A percentile compares a stretch with the other conserved stretches of the same genome.
These are phyloP conservation scores for Holacanthus passer DNA, from an alignment of 2,113 vertebrate genomes.

Conservation along the genomic window DNA sequence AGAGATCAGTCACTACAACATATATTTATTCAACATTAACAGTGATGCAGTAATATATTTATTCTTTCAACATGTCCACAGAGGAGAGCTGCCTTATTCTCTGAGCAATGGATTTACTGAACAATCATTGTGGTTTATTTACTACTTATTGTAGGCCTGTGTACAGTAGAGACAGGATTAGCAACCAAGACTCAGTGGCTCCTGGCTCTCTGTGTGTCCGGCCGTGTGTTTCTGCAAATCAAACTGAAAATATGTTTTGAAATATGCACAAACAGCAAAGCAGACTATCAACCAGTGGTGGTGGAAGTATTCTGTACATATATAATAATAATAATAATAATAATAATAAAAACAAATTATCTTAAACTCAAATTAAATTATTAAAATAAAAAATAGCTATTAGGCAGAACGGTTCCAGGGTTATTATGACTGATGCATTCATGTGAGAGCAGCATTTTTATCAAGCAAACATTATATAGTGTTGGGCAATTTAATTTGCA, in stretches of 20 bases:
- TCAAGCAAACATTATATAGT: neutral
- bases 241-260: neutral
- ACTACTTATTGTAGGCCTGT: neutral
- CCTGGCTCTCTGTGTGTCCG: neutral
- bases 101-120: neutral
- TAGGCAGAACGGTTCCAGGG: neutral
- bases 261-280: neutral
- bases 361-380: neutral
- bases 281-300: neutral
- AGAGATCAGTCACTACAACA: neutral
- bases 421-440: neutral
- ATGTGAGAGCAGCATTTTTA: neutral
- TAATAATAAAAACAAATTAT: too few relatives aligned
- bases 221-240: neutral
- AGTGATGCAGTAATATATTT: neutral
- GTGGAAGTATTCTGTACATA: neutral
- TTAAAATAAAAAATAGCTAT: neutral
- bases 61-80: neutral
- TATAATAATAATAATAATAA: too few relatives aligned
- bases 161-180: neutral
- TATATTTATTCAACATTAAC: neutral
- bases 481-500: neutral
- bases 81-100: neutral
- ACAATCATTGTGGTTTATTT: neutral
- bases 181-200: neutral